These are phyloP conservation scores for Panzeria rudis DNA, from an alignment of 2,888 invertebrate species.

Conservation along the genomic window DNA sequence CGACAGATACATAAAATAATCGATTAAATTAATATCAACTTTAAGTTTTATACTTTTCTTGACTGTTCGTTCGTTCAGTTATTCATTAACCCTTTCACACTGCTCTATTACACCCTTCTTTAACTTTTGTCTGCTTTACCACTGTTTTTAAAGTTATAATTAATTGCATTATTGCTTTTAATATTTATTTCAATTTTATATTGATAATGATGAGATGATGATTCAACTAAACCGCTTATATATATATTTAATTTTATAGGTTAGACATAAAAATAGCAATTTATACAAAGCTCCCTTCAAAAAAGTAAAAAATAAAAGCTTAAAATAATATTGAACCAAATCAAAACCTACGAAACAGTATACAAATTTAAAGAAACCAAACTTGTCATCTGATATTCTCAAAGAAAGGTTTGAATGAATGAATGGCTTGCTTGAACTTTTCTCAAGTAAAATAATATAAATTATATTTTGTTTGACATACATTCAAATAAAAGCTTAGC, in stretches of 20 bases:
- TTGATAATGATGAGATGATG: constrained; percentile 25
- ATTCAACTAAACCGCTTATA: constrained; percentile 52
- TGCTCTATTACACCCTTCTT: not conserved
- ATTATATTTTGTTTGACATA: constrained; percentile 14
- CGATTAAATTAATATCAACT: not conserved
- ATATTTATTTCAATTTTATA: constrained; percentile 46
- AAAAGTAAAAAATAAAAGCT: constrained; percentile 36
- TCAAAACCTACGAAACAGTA: constrained; percentile 55
- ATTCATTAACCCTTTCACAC: constrained; percentile 10
- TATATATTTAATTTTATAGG: constrained; percentile 70
- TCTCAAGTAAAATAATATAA: not conserved
- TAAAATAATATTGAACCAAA: constrained; percentile 37
- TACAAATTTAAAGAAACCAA: constrained; percentile 48
- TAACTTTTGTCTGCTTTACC: constrained; percentile 4
- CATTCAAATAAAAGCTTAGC: constrained; percentile 35
- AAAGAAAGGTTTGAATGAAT: constrained; percentile 56
- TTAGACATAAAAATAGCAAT: constrained; percentile 63
- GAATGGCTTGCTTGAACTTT: not conserved
- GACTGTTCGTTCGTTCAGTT: constrained; percentile 37
- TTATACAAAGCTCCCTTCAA: constrained; percentile 52
- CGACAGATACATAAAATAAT: not conserved
- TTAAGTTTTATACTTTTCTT: not conserved
- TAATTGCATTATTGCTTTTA: constrained; percentile 34
- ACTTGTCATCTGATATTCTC: constrained; percentile 53
- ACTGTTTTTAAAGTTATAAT: constrained; percentile 4